Base-by-base conservation (phyloP, 1,140 invertebrate species). In the Brachionus paranguensis region DNA sequence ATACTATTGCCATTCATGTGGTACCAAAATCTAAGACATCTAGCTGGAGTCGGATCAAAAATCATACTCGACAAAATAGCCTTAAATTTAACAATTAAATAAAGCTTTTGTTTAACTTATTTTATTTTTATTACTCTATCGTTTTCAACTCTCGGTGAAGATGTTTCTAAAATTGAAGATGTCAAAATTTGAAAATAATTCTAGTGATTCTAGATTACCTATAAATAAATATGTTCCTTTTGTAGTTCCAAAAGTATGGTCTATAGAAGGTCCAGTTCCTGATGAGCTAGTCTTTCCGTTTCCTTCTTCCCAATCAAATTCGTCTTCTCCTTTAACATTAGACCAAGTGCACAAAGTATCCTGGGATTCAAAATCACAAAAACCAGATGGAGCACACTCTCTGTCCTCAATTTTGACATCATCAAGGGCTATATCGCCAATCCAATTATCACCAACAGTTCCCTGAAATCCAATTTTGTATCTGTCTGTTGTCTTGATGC, bases 231-330 rank as follows among this genome's bases (percentile, higher is more conserved):
- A 89, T 78, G 86, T 88, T 53, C 90, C 90, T 87, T 83, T 85
- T 2, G 84, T 55, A 50, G 64, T 85, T 65, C 83, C 86, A 65
- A 85, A 86, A 24, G 90, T 90, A 83, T 91, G 94, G 86, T 95
- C 94, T 86, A 90, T 91, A 6, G 91, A 91, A 0, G 88, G 88
- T 20, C 88, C 88, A 20, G 88, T 88, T 24, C 85, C 86, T 2
- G 27, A 20, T 55, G 86, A 87, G 8, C 74, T 12, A 17, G 88
- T 87, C 7, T 84, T 50, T 4, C 86, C 86, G 45, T 53, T 81
- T 20, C 84, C 84, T 76, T 86, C 78, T 47, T 84, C 85, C 88
- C 88, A 88, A 85, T 89, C 86, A 87, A 88, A 88, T 2, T 79
- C 84, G 70, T 89, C 88, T 11, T 81, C 85, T 12, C 78, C 64